Evolutionary conservation across 2,888 invertebrate species (phyloP).

Genomic region (Drosophila algonquin): DNA sequence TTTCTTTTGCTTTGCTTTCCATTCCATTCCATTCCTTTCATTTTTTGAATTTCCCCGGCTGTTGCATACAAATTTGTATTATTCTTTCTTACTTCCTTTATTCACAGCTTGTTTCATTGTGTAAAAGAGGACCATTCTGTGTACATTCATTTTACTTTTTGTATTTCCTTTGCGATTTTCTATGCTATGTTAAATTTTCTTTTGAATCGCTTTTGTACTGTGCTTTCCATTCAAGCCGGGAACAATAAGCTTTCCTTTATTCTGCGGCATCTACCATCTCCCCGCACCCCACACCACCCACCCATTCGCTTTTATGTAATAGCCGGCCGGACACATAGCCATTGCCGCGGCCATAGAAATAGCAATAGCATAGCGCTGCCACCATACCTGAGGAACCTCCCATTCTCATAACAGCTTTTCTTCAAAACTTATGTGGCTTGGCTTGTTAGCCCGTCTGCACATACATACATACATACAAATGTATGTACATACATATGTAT

Average conservation of each 20-base stretch:
- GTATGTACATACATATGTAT: too few relatives aligned
- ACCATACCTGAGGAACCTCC: neutral
- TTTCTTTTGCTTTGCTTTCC: conserved; percentile 51
- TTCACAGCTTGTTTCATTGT: conserved; percentile 51
- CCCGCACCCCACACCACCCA: neutral
- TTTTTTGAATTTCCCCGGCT: conserved; percentile 64
- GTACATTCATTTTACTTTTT: conserved; percentile 45
- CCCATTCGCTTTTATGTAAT: conserved; percentile 1
- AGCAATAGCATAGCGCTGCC: neutral
- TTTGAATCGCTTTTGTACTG: conserved; percentile 67
- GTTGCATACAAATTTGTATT: conserved; percentile 64
- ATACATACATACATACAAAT: too few relatives aligned
- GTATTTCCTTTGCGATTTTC: conserved; percentile 54
- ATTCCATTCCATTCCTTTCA: conserved; percentile 64
- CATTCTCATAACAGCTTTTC: neutral
- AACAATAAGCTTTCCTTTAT: conserved; percentile 67
- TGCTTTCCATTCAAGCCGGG: conserved; percentile 56
- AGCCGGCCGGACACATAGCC: conserved; percentile 13
- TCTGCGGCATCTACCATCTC: conserved; percentile 15
- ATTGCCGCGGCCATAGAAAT: conserved; percentile 13
- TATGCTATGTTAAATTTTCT: conserved; percentile 54
- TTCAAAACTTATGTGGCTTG: neutral
- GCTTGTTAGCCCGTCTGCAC: neutral
- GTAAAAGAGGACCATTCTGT: conserved; percentile 28
- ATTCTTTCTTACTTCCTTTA: conserved; percentile 53